Base-by-base conservation (phyloP, 2,113 vertebrate species). In the Embiotoca jacksoni region DNA sequence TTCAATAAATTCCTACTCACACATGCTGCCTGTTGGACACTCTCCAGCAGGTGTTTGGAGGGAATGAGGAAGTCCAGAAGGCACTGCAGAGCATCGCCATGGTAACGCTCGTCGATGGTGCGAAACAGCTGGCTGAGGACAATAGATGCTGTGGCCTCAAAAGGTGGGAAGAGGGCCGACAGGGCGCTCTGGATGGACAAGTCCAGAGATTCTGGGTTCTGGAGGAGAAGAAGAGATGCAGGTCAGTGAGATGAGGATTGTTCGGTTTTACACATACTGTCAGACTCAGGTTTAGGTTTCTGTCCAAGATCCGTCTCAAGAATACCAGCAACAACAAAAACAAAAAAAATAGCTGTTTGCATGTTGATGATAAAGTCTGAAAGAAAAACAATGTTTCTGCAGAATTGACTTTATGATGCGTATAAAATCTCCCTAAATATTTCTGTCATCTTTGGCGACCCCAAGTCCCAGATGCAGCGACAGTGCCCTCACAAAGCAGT, bases 21-120 rank as follows among this genome's bases (percentile, higher is more conserved):
- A 0, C 97, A 99, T 81, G 97, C 97, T 0, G 96, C 96, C 87
- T 97, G 97, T 6, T 96, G 95, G 50, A 98, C 92, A 41, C 94
- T 97, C 81, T 99, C 96, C 75, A 98, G 95, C 76, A 98, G 92
- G 65, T 96, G 96, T 90, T 98, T 98, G 91, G 96, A 95, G 0
- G 97, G 97, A 87, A 98, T 96, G 78, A 99, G 96, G 92, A 98
- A 99, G 88, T 97, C 95, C 77, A 99, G 92, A 57, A 99, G 93
- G 83, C 97, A 98, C 84, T 95, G 95, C 58, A 99, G 94, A 2
- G 97, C 96, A 10, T 99, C 97, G 0, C 97, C 97, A 0, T 52
- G 92, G 92, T 97, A 99, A 91, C 93, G 90, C 47, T 95, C 95
- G 74, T 98, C 97, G 69, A 98, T 96, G 70, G 97, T 96, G 56